Evolutionary conservation across 30 jellyfish, hydroid and myxozoan species (phyloP).

Genomic region (Mastigias papua): DNA sequence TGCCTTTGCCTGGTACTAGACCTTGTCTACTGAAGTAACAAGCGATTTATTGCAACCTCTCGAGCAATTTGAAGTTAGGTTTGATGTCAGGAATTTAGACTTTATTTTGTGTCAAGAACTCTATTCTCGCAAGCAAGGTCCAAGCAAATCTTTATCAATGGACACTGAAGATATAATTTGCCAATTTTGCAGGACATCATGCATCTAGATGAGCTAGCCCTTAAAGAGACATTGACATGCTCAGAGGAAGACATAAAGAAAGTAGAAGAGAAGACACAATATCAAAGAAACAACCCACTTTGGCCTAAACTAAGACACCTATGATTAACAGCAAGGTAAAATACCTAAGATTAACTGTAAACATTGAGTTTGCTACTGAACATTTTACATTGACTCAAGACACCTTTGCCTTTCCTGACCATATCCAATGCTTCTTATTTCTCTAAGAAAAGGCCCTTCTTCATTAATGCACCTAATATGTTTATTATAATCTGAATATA

Average conservation of each 20-base stretch:
- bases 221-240: slow-evolving; percentile 32
- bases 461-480: slow-evolving; percentile 15
- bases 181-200: slow-evolving; percentile 26
- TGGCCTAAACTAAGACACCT: slow-evolving; percentile 38
- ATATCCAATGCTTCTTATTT: slow-evolving; percentile 11
- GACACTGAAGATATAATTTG: too few species aligned
- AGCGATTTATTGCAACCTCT: too few species aligned
- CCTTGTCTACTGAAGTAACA: too few species aligned
- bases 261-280: slow-evolving; percentile 41
- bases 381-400: slow-evolving; percentile 3
- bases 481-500: slow-evolving; percentile 18
- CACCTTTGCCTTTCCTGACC: slow-evolving; percentile 13
- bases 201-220: slow-evolving; percentile 45
- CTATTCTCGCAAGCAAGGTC: too few species aligned
- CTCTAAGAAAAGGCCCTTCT: slow-evolving; percentile 26
- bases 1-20: too few species aligned
- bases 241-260: slow-evolving; percentile 33
- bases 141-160: too few species aligned
- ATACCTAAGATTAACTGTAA: not conserved
- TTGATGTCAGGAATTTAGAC: too few species aligned
- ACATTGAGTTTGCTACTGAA: slow-evolving; percentile 8
- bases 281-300: slow-evolving; percentile 52
- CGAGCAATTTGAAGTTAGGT: too few species aligned
- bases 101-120: too few species aligned
- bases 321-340: slow-evolving; percentile 22